A percentile compares a stretch with the other conserved stretches of the same genome.
Conservation (phyloP, 2,113 vertebrate species). For the Eretmochelys imbricata region DNA sequence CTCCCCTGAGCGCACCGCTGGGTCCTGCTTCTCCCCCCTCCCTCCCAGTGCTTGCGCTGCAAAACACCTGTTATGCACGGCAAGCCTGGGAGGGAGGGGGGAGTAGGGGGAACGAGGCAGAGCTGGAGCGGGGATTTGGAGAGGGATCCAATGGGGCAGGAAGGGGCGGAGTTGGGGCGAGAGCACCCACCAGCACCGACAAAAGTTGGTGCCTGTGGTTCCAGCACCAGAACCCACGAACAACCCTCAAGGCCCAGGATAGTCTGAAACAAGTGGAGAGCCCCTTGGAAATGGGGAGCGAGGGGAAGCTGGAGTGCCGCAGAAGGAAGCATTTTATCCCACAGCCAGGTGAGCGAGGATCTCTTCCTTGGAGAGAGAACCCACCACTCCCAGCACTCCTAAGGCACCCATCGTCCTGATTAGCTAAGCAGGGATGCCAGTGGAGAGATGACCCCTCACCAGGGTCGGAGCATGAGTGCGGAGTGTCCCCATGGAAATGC, state of each 20-base stretch:
- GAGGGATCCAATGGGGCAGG: too few species aligned
- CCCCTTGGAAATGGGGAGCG: background rate
- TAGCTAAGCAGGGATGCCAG: accelerated
- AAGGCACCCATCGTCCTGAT: background rate
- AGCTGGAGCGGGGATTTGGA: too few species aligned
- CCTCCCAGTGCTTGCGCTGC: too few species aligned
- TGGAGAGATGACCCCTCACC: background rate
- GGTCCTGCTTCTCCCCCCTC: too few species aligned
- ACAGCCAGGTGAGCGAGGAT: background rate
- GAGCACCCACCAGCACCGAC: too few species aligned
- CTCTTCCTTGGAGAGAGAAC: background rate
- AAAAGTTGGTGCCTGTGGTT: too few species aligned
- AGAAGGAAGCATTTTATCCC: background rate
- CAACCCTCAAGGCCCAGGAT: background rate
- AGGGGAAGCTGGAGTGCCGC: background rate
- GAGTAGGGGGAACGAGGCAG: too few species aligned
- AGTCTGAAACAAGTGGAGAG: background rate
- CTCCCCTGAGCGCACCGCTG: too few species aligned
- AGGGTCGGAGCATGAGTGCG: background rate
- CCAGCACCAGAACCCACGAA: background rate
- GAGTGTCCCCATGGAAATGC: background rate
- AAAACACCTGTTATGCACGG: too few species aligned
- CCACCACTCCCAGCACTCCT: background rate
- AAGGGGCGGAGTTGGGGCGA: too few species aligned
- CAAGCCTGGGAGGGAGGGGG: too few species aligned